Evolutionary conservation across 2,888 invertebrate genomes (phyloP).

Genomic region (Cloeon dipterum): DNA sequence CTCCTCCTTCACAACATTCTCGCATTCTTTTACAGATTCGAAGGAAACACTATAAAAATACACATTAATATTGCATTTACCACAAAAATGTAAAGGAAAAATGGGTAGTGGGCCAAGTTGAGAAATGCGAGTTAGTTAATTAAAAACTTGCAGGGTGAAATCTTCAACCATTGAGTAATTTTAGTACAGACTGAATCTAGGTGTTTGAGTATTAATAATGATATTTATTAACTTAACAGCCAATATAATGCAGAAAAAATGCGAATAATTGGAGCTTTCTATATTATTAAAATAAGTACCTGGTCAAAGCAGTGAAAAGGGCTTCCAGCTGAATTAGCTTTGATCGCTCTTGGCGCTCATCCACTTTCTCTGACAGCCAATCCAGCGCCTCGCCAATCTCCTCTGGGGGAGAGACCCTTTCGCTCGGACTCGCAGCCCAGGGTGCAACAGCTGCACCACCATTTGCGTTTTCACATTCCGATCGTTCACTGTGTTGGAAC

Average conservation of each 20-base stretch:
- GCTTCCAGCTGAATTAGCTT: constrained; percentile 52
- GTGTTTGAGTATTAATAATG: no score
- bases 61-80: no score
- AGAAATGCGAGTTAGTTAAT: no score
- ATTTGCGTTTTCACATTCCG: constrained; percentile 47
- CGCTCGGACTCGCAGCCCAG: constrained; percentile 63
- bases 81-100: no score
- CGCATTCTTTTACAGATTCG: constrained; percentile 17
- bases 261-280: neutral
- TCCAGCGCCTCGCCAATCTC: constrained; percentile 64
- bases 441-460: constrained; percentile 53
- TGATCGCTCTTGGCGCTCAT: constrained; percentile 50
- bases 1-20: constrained; percentile 18
- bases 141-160: no score
- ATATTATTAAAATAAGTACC: constrained; percentile 14
- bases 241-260: neutral
- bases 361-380: constrained; percentile 40
- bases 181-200: no score
- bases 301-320: constrained; percentile 25
- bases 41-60: constrained; percentile 14
- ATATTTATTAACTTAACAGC: neutral
- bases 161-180: no score
- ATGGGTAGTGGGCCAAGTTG: no score
- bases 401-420: constrained; percentile 57
- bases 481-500: constrained; percentile 38